Evolutionary conservation across 2,797 vertebrate species (phyloP), one percentile per base, ranked within the genome.

Genomic region (Salmo trutta): DNA sequence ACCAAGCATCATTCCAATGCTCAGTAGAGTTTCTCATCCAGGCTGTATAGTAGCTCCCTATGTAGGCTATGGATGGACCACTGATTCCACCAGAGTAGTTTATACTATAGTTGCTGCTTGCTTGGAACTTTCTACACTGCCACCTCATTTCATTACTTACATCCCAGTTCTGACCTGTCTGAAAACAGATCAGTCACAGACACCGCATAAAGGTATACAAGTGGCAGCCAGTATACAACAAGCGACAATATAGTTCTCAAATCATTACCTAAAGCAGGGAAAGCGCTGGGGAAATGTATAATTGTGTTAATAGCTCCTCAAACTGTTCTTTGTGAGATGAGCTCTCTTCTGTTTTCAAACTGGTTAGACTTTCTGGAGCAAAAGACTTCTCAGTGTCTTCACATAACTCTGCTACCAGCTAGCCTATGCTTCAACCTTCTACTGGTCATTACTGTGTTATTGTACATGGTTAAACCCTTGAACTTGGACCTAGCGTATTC

Each of bases 251-350:
- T 31, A 84, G 86, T 88, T 79, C 90, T 93, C 79, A 95, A 21
- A 94, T 94, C 89, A 94, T 95, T 95, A 93, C 83, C 91, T 80
- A 76, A 81, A 81, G 83, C 76, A 77, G 71, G 78, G 68, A 66
- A 69, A 75, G 76, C 79, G 79, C 80, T 80, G 69, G 81, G 90
- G 93, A 81, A 92, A 93, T 94, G 84, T 91, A 21, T 93, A 91
- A 92, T 91, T 81, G 51, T 41, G 52, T 83, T 79, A 79, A 84
- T 76, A 76, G 68, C 70, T 54, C 76, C 59, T n/a, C 73, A 41
- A 19, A 36, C 83, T 80, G 12, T 75, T 27, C 59, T 51, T 51
- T 47, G 17, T 70, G 68, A 67, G 65, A 62, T 1, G 24, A 67
- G 65, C 4, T 14, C 64, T 66, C 3, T 47, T 71, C 41, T 47